These are phyloP conservation scores for Prosopocoilus inquinatus DNA, from an alignment of 2,888 invertebrate genomes.

Conservation along the genomic window DNA sequence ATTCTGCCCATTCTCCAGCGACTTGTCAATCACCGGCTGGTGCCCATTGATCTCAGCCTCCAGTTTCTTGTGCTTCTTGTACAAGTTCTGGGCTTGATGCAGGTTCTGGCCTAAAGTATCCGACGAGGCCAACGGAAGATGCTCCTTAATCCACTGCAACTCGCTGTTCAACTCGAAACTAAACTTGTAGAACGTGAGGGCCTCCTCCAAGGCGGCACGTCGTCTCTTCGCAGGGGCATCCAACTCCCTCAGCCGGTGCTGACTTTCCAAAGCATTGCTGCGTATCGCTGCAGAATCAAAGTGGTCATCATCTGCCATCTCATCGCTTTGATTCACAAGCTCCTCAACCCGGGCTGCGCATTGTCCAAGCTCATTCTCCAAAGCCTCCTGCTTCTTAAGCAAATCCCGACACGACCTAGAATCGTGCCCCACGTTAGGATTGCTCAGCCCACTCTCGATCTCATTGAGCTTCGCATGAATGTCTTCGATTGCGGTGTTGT, in stretches of 20 bases:
- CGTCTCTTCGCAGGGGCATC: constrained; percentile 70
- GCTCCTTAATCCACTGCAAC: constrained; percentile 93
- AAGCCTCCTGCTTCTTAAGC: constrained; percentile 81
- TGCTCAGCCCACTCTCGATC: constrained; percentile 73
- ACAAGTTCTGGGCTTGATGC: constrained; percentile 86
- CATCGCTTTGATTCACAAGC: constrained; percentile 76
- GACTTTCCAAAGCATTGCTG: constrained; percentile 71
- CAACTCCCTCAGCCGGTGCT: constrained; percentile 67
- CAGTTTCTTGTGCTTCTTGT: constrained; percentile 93
- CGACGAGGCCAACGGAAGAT: constrained; percentile 73
- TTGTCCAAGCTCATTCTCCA: constrained; percentile 84
- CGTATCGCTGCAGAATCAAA: constrained; percentile 89
- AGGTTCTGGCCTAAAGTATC: constrained; percentile 78
- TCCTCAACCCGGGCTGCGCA: constrained; percentile 80
- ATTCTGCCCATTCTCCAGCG: constrained; percentile 73
- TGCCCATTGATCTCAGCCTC: constrained; percentile 87
- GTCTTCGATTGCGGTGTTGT: constrained; percentile 82
- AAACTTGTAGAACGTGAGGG: constrained; percentile 85
- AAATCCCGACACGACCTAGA: constrained; percentile 88
- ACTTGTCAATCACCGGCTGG: constrained; percentile 79
- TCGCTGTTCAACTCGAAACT: constrained; percentile 91
- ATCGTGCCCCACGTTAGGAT: constrained; percentile 84
- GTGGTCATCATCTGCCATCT: constrained; percentile 91
- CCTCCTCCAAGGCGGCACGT: constrained; percentile 78
- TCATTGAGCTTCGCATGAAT: constrained; percentile 84